A percentile compares a stretch with the other conserved stretches of the same genome.
These are phyloP conservation scores for Temnothorax longispinosus DNA, from an alignment of 1,140 invertebrate species.

Conservation along the genomic window DNA sequence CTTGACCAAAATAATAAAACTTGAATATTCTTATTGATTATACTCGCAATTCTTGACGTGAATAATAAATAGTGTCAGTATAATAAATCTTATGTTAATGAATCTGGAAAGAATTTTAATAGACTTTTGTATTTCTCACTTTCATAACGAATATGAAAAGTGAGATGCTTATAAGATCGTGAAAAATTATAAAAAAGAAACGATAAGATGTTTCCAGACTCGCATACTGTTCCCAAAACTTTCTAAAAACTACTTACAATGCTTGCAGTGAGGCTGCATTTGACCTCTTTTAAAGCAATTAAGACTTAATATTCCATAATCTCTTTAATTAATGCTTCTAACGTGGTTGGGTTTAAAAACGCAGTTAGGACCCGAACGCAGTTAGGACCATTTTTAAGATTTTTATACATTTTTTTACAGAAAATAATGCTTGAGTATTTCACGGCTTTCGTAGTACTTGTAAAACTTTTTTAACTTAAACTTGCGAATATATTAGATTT, in stretches of 20 bases:
- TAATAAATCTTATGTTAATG: slow-evolving; percentile 22
- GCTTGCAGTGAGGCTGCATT: background rate
- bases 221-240: background rate
- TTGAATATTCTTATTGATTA: slow-evolving; percentile 8
- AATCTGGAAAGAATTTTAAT: background rate
- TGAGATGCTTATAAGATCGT: background rate
- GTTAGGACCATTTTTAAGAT: background rate
- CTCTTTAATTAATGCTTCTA: slow-evolving; percentile 31
- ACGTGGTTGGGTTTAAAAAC: background rate
- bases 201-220: background rate
- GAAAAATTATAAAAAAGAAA: slow-evolving; percentile 16
- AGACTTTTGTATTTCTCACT: background rate
- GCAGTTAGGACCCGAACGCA: background rate
- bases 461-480: background rate
- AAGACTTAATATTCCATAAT: slow-evolving; percentile 14
- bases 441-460: background rate
- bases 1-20: background rate
- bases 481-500: background rate
- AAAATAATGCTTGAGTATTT: background rate
- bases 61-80: background rate
- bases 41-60: background rate
- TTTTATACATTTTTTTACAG: background rate
- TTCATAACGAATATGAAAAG: slow-evolving; percentile 10
- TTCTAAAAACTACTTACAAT: slow-evolving; percentile 18
- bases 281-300: slow-evolving; percentile 13